Conservation (phyloP, 2,888 invertebrate genomes). For the Sinentomon sp. region DNA sequence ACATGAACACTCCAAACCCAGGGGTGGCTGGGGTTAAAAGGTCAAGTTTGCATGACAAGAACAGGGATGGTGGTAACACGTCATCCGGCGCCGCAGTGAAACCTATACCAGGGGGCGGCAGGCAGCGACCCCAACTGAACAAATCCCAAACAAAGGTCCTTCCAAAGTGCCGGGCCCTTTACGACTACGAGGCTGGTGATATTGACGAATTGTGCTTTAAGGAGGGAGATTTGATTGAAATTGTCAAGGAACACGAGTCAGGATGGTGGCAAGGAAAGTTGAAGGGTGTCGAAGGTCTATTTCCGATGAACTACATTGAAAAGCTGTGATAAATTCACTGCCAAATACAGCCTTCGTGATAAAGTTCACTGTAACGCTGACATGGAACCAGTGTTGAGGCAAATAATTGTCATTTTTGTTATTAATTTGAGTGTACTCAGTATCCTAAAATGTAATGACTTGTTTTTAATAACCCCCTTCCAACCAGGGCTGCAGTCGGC, state of each 20-base stretch:
- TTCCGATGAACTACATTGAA: constrained; percentile 35
- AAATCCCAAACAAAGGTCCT: constrained; percentile 25
- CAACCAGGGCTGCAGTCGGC: too few species aligned
- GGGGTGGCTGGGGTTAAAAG: constrained; percentile 22
- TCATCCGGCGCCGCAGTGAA: constrained; percentile 6
- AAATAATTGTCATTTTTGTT: too few species aligned
- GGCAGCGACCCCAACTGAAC: constrained; percentile 21
- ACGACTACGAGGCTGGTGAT: constrained; percentile 34
- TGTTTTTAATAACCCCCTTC: too few species aligned
- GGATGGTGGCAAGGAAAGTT: constrained; percentile 39
- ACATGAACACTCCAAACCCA: constrained; percentile 22
- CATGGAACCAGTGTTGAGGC: too few species aligned
- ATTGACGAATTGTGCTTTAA: constrained; percentile 32
- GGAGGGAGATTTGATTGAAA: constrained; percentile 30
- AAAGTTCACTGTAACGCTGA: too few species aligned
- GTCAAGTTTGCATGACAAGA: constrained; percentile 9
- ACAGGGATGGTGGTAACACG: background rate
- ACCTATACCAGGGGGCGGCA: constrained; percentile 21
- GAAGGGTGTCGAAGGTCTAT: constrained; percentile 29
- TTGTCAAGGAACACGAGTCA: constrained; percentile 28
- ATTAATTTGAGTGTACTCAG: too few species aligned
- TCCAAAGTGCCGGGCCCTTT: constrained; percentile 27
- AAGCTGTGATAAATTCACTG: constrained; percentile 17
- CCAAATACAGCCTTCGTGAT: too few species aligned
- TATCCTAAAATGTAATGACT: too few species aligned